A percentile compares a stretch with the other conserved stretches of the same genome.
These are phyloP conservation scores for Nebria ingens DNA, from an alignment of 1,140 invertebrate species.

Conservation along the genomic window DNA sequence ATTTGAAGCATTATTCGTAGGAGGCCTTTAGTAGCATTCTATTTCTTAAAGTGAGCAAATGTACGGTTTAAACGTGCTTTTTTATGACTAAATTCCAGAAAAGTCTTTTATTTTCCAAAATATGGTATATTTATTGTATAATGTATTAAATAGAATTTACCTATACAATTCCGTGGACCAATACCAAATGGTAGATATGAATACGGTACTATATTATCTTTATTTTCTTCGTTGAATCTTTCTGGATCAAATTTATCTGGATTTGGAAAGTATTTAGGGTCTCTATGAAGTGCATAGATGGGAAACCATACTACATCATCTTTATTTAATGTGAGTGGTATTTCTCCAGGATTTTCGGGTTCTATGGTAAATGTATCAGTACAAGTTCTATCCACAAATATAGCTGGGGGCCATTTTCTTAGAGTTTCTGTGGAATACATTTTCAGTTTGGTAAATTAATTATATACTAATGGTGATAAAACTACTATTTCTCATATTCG, in stretches of 20 bases:
- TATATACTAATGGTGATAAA: too few species aligned
- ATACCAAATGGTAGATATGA: conserved; percentile 38
- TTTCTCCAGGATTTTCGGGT: conserved; percentile 12
- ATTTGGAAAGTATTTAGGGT: conserved; percentile 30
- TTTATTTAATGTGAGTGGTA: conserved; percentile 24
- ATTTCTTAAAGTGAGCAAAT: too few species aligned
- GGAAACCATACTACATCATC: conserved; percentile 24
- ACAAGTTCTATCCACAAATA: conserved; percentile 29
- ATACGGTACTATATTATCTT: conserved; percentile 23
- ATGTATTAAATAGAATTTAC: conserved; percentile 16
- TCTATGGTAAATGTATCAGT: conserved; percentile 21
- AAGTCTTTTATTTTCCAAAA: too few species aligned
- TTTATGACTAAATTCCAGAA: too few species aligned
- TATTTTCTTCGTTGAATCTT: too few species aligned
- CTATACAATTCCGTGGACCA: conserved; percentile 46
- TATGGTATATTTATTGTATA: too few species aligned
- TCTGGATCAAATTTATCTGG: conserved; percentile 36
- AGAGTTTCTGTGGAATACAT: conserved; percentile 37
- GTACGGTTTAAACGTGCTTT: too few species aligned
- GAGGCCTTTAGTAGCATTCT: too few species aligned
- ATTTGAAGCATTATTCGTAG: too few species aligned
- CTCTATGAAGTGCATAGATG: conserved; percentile 38
- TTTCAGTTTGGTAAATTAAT: too few species aligned
- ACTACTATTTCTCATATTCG: too few species aligned
- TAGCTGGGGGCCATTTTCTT: conserved; percentile 33